Conservation (phyloP, 2,797 vertebrate species). For the Kryptolebias ocellatus region DNA sequence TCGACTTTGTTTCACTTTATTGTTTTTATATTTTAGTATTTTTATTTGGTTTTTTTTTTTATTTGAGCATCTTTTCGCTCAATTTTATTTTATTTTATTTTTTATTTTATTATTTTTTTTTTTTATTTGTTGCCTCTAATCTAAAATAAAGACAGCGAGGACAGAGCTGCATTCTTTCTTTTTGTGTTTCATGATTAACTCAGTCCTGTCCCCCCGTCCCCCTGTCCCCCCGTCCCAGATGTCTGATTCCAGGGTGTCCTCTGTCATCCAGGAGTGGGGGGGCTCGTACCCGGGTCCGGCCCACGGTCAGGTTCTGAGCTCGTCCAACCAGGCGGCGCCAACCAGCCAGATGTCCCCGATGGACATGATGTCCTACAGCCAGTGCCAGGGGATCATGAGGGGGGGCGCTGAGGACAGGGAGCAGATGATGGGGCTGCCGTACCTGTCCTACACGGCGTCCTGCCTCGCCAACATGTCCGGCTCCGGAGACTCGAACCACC, state of each 20-base stretch:
- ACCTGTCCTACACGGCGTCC: conserved; percentile 70
- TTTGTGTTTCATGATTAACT: too few relatives aligned
- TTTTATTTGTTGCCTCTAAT: too few relatives aligned
- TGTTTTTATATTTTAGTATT: too few relatives aligned
- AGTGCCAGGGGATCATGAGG: conserved; percentile 62
- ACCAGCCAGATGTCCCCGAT: conserved; percentile 66
- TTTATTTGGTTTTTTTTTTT: too few relatives aligned
- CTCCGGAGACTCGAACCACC: conserved; percentile 47
- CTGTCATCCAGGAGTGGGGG: conserved; percentile 80
- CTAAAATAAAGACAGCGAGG: too few relatives aligned
- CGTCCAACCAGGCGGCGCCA: conserved; percentile 30
- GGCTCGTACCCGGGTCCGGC: conserved; percentile 65
- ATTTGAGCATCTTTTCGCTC: too few relatives aligned
- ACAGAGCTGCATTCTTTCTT: too few relatives aligned
- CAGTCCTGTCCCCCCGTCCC: too few relatives aligned
- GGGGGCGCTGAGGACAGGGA: conserved; percentile 63
- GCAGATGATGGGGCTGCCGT: conserved; percentile 74
- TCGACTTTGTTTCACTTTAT: too few relatives aligned
- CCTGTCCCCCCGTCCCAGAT: conserved; percentile 61
- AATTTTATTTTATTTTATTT: too few relatives aligned
- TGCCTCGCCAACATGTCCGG: conserved; percentile 56
- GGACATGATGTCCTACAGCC: conserved; percentile 70
- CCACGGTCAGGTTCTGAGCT: conserved; percentile 51
- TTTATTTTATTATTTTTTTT: too few relatives aligned
- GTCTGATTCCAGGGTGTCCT: conserved; percentile 78